Base-by-base conservation (phyloP, 92 coral and sea anemone species). In the Paramuricea clavata region DNA sequence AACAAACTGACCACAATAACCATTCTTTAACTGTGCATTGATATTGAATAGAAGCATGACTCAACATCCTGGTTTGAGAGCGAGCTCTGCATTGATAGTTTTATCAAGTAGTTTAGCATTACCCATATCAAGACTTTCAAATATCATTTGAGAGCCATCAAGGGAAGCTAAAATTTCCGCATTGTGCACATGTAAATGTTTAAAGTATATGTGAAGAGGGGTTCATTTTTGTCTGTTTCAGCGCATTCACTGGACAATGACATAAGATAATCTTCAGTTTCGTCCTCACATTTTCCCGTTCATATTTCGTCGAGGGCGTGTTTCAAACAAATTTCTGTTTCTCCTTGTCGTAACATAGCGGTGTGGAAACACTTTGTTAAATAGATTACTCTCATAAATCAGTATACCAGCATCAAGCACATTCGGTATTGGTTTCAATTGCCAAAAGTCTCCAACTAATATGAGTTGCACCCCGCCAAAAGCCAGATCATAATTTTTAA, bases 381-480 rank as follows among this genome's bases (percentile, higher is more conserved):
- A 67, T 5, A 67, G 74, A 27, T 27, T 12, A 12, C 36, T 27
- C 74, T 67, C 74, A 67, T 67, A 67, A 10, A 67, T 67, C 16
- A 30, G 74, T 2, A 67, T 23, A 68, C 42, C 74, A 36, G 42
- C 1, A 27, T 68, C 39, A 31, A 5, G 12, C 5, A 32, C 4
- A 68, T 36, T 68, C 6, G 74, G 74, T 26, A 68, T 36, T 68
- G 74, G 74, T n/a, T 32, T 68, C n/a, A n/a, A n/a, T n/a, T n/a
- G n/a, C n/a, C n/a, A n/a, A n/a, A n/a, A n/a, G n/a, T n/a, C n/a
- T n/a, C n/a, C n/a, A n/a, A n/a, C n/a, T 6, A 68, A 27, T 6
- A 68, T 32, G 3, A 68, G 16, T 36, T 68, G 74, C 7, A 68
- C 15, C 19, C 74, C 39, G 10, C 74, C 74, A 68, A 68, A 68